Conservation (phyloP, 2,888 invertebrate genomes). For the Encarsia formosa region DNA sequence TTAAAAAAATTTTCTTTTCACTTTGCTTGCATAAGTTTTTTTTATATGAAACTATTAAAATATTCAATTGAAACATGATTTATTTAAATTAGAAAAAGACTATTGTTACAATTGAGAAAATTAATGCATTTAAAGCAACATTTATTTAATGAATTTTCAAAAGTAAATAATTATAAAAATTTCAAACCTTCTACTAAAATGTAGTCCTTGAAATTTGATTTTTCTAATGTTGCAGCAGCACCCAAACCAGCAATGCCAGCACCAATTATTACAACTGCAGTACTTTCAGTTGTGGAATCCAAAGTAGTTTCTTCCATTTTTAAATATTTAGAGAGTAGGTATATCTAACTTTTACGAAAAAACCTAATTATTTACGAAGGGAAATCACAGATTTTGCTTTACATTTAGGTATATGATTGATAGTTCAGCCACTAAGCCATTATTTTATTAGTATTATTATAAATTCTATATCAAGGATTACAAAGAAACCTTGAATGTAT, state of each 20-base stretch:
- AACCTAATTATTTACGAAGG: not conserved
- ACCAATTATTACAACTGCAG: slow-evolving; percentile 53
- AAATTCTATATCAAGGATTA: too few relatives aligned
- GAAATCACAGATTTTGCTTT: slow-evolving; percentile 2
- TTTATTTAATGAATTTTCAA: not conserved
- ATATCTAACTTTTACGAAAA: too few relatives aligned
- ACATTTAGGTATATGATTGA: too few relatives aligned
- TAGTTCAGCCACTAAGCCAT: too few relatives aligned
- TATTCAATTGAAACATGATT: too few relatives aligned
- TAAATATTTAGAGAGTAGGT: too few relatives aligned
- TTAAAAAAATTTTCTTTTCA: slow-evolving; percentile 2
- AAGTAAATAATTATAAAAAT: slow-evolving; percentile 11
- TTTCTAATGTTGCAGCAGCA: slow-evolving; percentile 54
- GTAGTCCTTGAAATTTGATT: slow-evolving; percentile 53
- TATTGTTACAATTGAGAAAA: not conserved
- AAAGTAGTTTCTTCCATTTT: slow-evolving; percentile 4
- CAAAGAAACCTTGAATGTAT: too few relatives aligned
- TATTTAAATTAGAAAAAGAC: not conserved
- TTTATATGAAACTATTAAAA: too few relatives aligned
- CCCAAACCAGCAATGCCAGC: slow-evolving; percentile 61
- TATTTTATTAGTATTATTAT: too few relatives aligned
- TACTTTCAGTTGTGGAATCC: slow-evolving; percentile 2
- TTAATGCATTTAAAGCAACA: not conserved
- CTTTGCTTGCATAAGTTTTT: too few relatives aligned
- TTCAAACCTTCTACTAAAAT: slow-evolving; percentile 55